Conservation (phyloP, 2,113 vertebrate species). For the Climacteris rufus region DNA sequence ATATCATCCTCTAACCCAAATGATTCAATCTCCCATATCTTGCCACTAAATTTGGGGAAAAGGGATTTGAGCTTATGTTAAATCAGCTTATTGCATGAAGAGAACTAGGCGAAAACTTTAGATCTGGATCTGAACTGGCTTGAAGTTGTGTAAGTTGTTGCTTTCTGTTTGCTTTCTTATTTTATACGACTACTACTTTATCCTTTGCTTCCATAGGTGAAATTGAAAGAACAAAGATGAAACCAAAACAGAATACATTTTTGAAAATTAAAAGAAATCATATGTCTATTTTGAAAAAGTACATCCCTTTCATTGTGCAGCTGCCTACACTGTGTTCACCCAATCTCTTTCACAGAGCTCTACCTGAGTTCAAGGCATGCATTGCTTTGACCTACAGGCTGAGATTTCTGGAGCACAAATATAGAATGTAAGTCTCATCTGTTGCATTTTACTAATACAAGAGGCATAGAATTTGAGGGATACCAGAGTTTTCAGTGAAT, state of each 20-base stretch:
- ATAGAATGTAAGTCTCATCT: neutral
- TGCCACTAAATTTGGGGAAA: neutral
- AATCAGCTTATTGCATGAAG: neutral
- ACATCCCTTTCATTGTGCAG: rapidly evolving
- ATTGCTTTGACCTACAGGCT: neutral
- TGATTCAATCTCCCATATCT: neutral
- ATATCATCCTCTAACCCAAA: neutral
- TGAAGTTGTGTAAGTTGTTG: neutral
- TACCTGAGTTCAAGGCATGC: neutral
- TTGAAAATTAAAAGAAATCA: neutral
- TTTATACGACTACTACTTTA: neutral
- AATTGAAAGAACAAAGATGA: neutral
- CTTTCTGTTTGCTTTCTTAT: neutral
- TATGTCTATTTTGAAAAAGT: neutral
- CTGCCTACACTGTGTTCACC: neutral
- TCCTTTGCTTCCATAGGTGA: neutral
- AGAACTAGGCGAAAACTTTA: neutral
- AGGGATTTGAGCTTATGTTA: neutral
- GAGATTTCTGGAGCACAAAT: neutral
- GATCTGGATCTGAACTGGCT: neutral
- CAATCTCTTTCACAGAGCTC: neutral
- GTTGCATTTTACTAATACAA: neutral
- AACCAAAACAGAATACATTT: neutral
- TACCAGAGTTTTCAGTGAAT: neutral
- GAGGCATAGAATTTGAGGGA: neutral